These are phyloP conservation scores for Aphidius gifuensis DNA, from an alignment of 1,140 invertebrate genomes.

Conservation along the genomic window DNA sequence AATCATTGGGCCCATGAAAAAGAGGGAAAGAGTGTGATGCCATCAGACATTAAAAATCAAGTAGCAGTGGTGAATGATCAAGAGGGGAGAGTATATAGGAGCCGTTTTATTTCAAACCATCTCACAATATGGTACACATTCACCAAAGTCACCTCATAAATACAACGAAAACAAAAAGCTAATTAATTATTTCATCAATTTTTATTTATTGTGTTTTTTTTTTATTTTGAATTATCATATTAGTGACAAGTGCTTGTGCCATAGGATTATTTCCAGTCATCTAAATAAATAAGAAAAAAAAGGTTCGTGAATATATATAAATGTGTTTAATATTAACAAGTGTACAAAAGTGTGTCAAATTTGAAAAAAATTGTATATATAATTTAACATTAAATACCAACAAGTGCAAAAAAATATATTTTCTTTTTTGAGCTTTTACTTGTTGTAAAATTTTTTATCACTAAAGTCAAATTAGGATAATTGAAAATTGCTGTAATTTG, in stretches of 20 bases:
- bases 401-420: too few relatives aligned
- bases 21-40: conserved; percentile 15
- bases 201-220: neutral
- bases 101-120: conserved; percentile 44
- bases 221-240: conserved; percentile 9
- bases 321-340: conserved; percentile 4
- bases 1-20: neutral
- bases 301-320: conserved; percentile 15
- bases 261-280: conserved; percentile 25
- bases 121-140: conserved; percentile 48
- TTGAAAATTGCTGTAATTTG: too few relatives aligned
- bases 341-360: conserved; percentile 15
- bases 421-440: too few relatives aligned
- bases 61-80: neutral
- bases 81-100: conserved; percentile 51
- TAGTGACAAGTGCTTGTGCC: conserved; percentile 52
- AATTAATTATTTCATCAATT: neutral
- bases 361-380: neutral
- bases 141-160: conserved; percentile 30
- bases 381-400: neutral
- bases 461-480: too few relatives aligned
- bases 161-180: neutral
- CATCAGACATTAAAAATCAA: conserved; percentile 24
- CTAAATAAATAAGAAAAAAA: conserved; percentile 14
- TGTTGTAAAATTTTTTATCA: too few relatives aligned